Percentiles rank a stretch among this genome's conserved stretches.
Conservation (phyloP, 2,113 vertebrate species). For the Edolisoma coerulescens region DNA sequence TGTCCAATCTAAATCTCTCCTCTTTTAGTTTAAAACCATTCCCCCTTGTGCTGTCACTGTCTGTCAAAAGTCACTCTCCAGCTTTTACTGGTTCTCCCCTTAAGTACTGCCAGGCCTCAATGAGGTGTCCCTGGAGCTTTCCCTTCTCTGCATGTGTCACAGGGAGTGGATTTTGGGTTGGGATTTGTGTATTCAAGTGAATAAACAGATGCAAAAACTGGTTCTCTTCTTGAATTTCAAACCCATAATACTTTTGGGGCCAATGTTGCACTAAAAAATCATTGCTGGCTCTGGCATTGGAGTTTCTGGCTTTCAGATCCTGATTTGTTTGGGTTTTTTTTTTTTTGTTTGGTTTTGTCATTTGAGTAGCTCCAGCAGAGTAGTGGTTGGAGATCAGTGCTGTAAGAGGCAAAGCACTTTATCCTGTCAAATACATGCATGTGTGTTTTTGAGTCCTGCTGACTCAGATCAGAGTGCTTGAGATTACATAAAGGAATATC, state of each 20-base stretch:
- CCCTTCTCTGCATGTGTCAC: background rate
- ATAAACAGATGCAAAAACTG: background rate
- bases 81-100: background rate
- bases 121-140: background rate
- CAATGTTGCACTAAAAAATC: background rate
- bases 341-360: background rate
- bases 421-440: background rate
- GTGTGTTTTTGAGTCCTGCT: background rate
- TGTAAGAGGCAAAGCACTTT: background rate
- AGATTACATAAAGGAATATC: background rate
- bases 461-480: background rate
- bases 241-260: background rate
- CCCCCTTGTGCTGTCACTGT: background rate
- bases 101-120: background rate
- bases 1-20: background rate
- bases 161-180: accelerated
- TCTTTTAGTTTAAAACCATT: background rate
- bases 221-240: background rate
- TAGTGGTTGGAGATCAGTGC: background rate
- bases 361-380: background rate
- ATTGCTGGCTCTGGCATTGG: background rate
- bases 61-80: background rate
- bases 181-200: background rate
- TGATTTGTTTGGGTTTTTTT: accelerated
- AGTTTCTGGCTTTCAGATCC: background rate